These are phyloP conservation scores for Hypsibius dujardini DNA, from an alignment of 1,140 invertebrate species.

Conservation along the genomic window DNA sequence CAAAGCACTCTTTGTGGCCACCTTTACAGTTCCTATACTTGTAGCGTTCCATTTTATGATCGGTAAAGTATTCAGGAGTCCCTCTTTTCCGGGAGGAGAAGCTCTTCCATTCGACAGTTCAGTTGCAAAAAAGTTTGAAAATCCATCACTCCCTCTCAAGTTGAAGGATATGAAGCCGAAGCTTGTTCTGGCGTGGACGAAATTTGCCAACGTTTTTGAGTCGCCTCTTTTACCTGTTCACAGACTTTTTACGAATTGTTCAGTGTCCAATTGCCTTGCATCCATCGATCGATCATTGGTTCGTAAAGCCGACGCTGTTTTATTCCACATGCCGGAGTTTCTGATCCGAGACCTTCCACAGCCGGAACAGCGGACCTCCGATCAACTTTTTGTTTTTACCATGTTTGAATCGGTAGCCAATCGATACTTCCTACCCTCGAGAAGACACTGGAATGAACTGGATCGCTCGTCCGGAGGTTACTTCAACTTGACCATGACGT, in stretches of 20 bases:
- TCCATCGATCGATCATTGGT: constrained; percentile 19
- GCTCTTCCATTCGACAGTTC: too few relatives aligned
- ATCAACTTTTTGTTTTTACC: constrained; percentile 23
- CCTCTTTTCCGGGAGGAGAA: too few relatives aligned
- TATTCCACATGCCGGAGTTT: constrained; percentile 24
- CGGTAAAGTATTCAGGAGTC: too few relatives aligned
- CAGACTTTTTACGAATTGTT: constrained; percentile 13
- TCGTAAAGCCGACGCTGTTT: constrained; percentile 21
- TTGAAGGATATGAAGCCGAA: too few relatives aligned
- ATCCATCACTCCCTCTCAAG: too few relatives aligned
- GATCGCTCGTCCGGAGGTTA: constrained; percentile 17
- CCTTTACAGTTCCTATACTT: too few relatives aligned
- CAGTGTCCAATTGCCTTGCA: constrained; percentile 19
- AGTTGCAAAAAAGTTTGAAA: too few relatives aligned
- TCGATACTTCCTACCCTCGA: constrained; percentile 14
- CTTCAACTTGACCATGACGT: constrained; percentile 31
- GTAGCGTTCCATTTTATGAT: too few relatives aligned
- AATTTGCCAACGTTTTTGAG: too few relatives aligned
- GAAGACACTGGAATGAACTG: not conserved
- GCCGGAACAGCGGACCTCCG: not conserved
- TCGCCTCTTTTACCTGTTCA: too few relatives aligned
- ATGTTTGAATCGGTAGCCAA: constrained; percentile 22
- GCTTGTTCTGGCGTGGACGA: too few relatives aligned
- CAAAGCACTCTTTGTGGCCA: too few relatives aligned
- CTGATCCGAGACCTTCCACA: constrained; percentile 20